Evolutionary conservation across 2,113 vertebrate genomes (phyloP), one percentile per base, ranked within the genome.

Genomic region (Oxyura jamaicensis): DNA sequence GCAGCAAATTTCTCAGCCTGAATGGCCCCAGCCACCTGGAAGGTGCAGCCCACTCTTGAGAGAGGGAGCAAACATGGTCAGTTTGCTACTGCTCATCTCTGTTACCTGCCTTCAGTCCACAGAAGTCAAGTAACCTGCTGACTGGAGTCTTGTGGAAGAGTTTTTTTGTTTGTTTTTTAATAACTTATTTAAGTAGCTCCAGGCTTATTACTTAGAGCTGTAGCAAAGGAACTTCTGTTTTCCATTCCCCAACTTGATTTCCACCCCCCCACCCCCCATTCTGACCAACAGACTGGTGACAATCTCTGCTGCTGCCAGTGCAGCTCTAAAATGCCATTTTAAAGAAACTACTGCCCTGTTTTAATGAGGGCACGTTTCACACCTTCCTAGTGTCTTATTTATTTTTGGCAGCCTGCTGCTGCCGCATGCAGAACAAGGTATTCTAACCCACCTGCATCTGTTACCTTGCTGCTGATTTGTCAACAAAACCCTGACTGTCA

Each of bases 391-490:
- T 62, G 14, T 50, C 4, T 74, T 74, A 8, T 90, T 88, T 48
- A 23, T 63, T 93, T 86, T 78, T 83, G 56, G 33, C 2, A 5
- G 20, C 50, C 18, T 74, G 63, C 59, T 77, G 60, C 42, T 81
- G 29, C 86, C 46, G 14, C 23, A 39, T 53, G 66, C 73, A 88
- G 33, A 93, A 67, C 19, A 46, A 92, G 56, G 42, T 86, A 75
- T 84, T 91, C 56, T 88, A 82, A 96, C 95, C 86, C 52, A 78
- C 53, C 69, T 86, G 77, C 62, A 65, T 74, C 76, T 55, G 56
- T 83, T 95, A 84, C 77, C 80, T 93, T 67, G 65, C 50, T 93
- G 56, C 88, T 96, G 88, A 86, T 95, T 94, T 95, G 80, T 88
- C 89, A 88, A 78, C 77, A 92, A 93, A 96, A 36, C 73, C 56